Evolutionary conservation across 2,888 invertebrate genomes (phyloP), one percentile per base, ranked within the genome.

Genomic region (Tipula confusa): DNA sequence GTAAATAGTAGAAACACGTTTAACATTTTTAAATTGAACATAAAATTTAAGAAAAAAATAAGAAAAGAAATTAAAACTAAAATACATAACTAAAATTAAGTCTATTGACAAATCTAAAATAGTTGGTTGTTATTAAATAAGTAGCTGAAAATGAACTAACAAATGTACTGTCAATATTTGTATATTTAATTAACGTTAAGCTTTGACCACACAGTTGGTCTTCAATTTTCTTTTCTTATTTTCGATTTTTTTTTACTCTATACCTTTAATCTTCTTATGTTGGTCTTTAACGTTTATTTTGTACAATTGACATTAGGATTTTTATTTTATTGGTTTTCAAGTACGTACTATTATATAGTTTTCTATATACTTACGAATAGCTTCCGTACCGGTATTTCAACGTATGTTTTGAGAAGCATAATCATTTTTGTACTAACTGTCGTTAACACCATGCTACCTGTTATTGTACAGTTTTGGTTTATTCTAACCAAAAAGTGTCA

Each of bases 51-150:
- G 64, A 24, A 64, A 24, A 64, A n/a, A n/a, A n/a, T n/a, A n/a
- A 64, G 64, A 64, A 64, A 64, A 64, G 64, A 64, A 64, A 64
- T 64, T 64, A 64, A 64, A 64, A 64, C n/a, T n/a, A n/a, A n/a
- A n/a, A n/a, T n/a, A n/a, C n/a, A n/a, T n/a, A n/a, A n/a, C 24
- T 64, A 64, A 64, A 64, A 64, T 64, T 64, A 64, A 64, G 64
- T 64, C 64, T 64, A 64, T 64, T 64, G 64, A 64, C 64, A 64
- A 64, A 64, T 64, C 64, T 64, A 18, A 64, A 64, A 64, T 64
- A 64, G 64, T 64, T 64, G 18, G 64, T 64, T 64, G 64, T 64
- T 64, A 64, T 64, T 24, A 64, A 64, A 64, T 64, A 64, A 64
- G 64, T 64, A 64, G 64, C 64, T 64, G 64, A 64, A 64, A 64